Evolutionary conservation across 2,797 vertebrate species (phyloP), one percentile per base, ranked within the genome.

Genomic region (Serranus cabrilla): DNA sequence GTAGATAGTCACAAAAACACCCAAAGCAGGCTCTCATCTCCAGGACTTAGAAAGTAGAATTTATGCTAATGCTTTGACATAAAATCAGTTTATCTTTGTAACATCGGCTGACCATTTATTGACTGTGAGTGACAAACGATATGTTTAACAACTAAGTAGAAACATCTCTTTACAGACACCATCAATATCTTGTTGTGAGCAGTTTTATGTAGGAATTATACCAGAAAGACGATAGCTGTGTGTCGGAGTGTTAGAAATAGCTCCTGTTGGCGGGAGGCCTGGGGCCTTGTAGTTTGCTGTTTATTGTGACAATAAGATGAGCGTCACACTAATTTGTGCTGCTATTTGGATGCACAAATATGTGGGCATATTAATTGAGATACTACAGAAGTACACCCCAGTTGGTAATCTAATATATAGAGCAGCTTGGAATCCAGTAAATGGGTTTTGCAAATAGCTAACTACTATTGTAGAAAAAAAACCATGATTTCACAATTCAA

Each of bases 371-470:
- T 43, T 10, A 14, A 20, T 23, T n/a, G 13, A 62, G 31, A 31
- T 16, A 23, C 27, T 57, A 27, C 3, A n/a, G 27, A 23, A 42
- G 27, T 39, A 23, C 2, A 25, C 14, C 27, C 37, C 9, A 5
- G 20, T 43, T 67, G 34, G 23, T 8, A 57, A 39, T 78, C 43
- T 34, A 7, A 34, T 34, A 34, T 37, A 43, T 3, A 57, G 27
- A 56, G 18, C 8, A 20, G 50, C 20, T 21, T 40, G 18, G 75
- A 80, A 66, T 70, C 47, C n/a, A 77, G 21, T 14, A 51, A 64
- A 61, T 12, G 10, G 70, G n/a, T 2, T 65, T 64, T 34, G 40
- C 5, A 66, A 31, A 50, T 18, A 68, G 1, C 49, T 20, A 17
- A 45, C 10, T 12, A 21, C 43, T n/a, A 27, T 12, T 56, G 40